Evolutionary conservation across 2,113 vertebrate species (phyloP).

Genomic region (Pomatorhinus ruficollis): DNA sequence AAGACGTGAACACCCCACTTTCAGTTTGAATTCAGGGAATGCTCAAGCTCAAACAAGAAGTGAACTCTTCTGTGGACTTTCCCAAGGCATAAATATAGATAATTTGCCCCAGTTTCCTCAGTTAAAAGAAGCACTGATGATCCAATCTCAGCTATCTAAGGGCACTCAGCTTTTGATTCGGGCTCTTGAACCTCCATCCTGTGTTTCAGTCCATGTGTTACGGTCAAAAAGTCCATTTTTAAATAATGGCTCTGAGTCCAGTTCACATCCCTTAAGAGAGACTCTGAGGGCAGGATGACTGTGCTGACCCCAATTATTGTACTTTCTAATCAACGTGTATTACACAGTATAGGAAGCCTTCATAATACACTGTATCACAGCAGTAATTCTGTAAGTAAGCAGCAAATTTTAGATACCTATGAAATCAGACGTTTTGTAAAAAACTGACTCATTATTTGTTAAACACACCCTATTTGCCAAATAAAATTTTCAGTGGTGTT

Average conservation of each 20-base stretch:
- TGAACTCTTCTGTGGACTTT: background rate
- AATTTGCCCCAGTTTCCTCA: accelerated
- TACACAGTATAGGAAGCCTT: background rate
- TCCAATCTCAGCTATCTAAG: background rate
- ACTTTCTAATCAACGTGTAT: background rate
- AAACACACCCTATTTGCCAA: background rate
- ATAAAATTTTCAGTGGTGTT: background rate
- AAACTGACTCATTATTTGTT: background rate
- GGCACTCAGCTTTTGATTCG: background rate
- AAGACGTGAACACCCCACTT: background rate
- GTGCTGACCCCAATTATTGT: background rate
- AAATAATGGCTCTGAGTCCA: background rate
- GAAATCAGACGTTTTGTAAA: background rate
- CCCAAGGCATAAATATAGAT: background rate
- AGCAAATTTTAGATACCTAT: background rate
- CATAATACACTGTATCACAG: background rate
- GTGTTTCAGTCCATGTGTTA: background rate
- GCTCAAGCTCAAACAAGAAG: background rate
- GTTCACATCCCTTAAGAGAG: background rate
- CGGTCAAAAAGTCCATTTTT: background rate
- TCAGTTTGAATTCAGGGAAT: background rate
- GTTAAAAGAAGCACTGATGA: background rate
- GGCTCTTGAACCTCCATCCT: background rate
- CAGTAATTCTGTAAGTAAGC: background rate
- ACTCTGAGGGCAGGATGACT: background rate